Base-by-base conservation (phyloP, 2,113 vertebrate genomes). In the Otus sunia region DNA sequence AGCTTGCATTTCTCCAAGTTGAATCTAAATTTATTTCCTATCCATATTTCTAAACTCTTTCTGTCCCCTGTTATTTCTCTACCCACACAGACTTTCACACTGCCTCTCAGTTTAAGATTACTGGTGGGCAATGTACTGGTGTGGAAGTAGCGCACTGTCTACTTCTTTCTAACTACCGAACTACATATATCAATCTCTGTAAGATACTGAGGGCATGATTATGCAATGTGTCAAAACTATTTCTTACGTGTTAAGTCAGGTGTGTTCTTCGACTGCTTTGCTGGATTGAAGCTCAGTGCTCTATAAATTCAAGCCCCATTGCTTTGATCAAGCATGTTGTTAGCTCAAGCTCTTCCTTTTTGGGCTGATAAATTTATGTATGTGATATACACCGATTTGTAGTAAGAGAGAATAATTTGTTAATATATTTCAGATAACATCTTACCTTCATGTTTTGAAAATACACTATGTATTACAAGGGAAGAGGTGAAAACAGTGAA, bases 21-120 rank as follows among this genome's bases (percentile, higher is more conserved):
- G 66, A 92, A 91, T 95, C 95, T 97, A 97, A 96, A 95, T 97
- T 96, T 97, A 69, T 94, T 95, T 95, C 77, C 86, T 91, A 68
- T 64, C 91, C 92, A 73, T 94, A 94, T 95, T 97, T 95, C 97
- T 96, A 96, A 97, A 96, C 89, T 95, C 84, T 95, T 66, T 86
- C 86, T 94, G 96, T 97, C 94, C 95, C 89, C 96, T 97, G 95
- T 97, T 97, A 96, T 96, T 97, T 97, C 95, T 96, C 95, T 97
- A 6, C 96, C 96, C 91, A 97, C 97, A 90, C 96, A 97, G 92
- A 97, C 94, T 96, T 97, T 95, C 96, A 97, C 97, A 97, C 96
- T 97, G 95, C 94, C 92, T 97, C 95, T 97, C 96, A 94, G 96
- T 91, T 96, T 72, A 87, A 94, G 86, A 92, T 94, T 94, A 86